Evolutionary conservation across 2,797 vertebrate species (phyloP), one percentile per base, ranked within the genome.

Genomic region (Danio kyathit): DNA sequence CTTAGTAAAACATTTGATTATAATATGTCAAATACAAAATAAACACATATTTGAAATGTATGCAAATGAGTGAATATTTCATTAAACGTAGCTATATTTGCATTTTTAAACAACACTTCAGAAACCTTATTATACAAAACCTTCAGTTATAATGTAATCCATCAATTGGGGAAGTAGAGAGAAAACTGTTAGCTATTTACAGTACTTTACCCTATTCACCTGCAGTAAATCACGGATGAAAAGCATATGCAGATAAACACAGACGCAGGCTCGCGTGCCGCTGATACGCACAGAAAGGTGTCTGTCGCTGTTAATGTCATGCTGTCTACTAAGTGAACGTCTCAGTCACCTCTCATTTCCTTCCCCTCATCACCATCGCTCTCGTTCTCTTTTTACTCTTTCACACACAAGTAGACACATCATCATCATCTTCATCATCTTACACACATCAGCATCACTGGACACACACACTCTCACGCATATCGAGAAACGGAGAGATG

Each of bases 241-340:
- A 74, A 48, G 65, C 72, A 76, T 74, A 79, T 83, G 84, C 65
- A 83, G 29, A 29, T 64, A 54, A 70, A 83, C 54, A 76, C 41
- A 74, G 63, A 60, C 76, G 44, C 54, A 57, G 60, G 43, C 64
- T 63, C 48, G 66, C 49, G 63, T 17, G 77, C 46, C 4, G 43
- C 61, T 66, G 70, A 74, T 73, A 64, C 21, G 63, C 70, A 74
- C 41, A 80, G 61, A 80, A 66, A 66, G 79, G 60, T 80, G 79
- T 74, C 70, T 66, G 79, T 72, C 43, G n/a, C 51, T 74, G 21
- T 80, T 80, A 80, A 80, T 80, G 56, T 80, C 48, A 91, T 87
- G 92, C 86, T 92, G 46, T 44, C 88, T 75, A 81, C 91, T 94
- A 95, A 95, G 92, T 94, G 92, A 93, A 93, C 91, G 82, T 85